Base-by-base conservation (phyloP, 2,113 vertebrate genomes). In the Phyllopteryx taeniolatus region DNA sequence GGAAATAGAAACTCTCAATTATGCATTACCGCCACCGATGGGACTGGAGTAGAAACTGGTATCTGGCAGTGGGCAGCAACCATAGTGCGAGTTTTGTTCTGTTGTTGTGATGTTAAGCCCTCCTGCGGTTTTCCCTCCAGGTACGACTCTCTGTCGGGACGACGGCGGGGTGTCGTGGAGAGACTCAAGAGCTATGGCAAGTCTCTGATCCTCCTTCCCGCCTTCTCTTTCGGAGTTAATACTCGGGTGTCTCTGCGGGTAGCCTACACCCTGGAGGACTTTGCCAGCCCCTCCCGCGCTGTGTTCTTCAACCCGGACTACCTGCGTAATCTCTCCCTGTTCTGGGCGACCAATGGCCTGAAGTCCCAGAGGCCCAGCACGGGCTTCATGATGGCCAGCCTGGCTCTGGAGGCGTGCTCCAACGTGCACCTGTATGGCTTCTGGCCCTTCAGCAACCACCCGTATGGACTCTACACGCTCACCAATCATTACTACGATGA, bases 401-500 rank as follows among this genome's bases (percentile, higher is more conserved):
- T 95, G 31, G 96, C 96, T 0, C 76, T 98, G 73, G 97, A 98
- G 71, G 82, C 96, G 49, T 99, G 98, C 69, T 64, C 91, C 72
- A 91, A 93, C 0, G 96, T 99, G 75, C 93, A 94, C 53, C 87
- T 98, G 1, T 99, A 96, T 0, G 98, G 98, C 4, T 99, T 98
- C 81, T 99, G 97, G 96, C 98, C 98, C 43, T 98, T 97, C 81
- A 89, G 85, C 20, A 88, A 88, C 73, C 94, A 93, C 68, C 82
- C 90, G 0, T 75, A 92, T 3, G 84, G 88, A 62, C 73, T 71
- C 11, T 90, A 89, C 8, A 62, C 91, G 19, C 82, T 99, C 68
- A 94, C 90, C 53, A 96, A 98, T 79, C 98, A 99, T 86, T 99
- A 99, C 85, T 99, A 98, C 0, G 96, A 99, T 68, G 88, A 99